These are phyloP conservation scores for Lophochroa leadbeateri DNA, from an alignment of 2,113 vertebrate species.

Conservation along the genomic window DNA sequence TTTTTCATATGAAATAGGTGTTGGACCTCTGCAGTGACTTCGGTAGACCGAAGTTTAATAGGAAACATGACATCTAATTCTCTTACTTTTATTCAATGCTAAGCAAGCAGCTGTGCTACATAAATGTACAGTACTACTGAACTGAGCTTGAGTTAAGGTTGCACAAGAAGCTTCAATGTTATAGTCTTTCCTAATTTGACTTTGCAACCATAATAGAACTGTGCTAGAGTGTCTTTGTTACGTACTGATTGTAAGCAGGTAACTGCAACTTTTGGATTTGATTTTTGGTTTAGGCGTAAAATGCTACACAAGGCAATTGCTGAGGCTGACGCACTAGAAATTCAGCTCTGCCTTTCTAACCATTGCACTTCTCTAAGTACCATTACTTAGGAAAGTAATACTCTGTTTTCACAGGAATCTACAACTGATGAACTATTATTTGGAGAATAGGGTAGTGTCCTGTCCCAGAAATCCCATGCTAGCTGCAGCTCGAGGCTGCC, in stretches of 20 bases:
- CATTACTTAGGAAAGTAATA: not conserved
- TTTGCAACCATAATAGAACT: not conserved
- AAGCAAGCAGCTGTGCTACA: not conserved
- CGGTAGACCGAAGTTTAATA: not conserved
- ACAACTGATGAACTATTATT: not conserved
- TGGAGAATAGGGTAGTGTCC: not conserved
- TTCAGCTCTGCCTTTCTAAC: not conserved
- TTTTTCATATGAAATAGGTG: not conserved
- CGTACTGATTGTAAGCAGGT: not conserved
- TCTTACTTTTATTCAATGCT: not conserved
- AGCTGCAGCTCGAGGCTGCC: fast-evolving
- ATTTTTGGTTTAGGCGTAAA: not conserved
- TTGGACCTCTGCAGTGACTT: not conserved
- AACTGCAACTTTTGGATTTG: not conserved
- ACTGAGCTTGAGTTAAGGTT: not conserved
- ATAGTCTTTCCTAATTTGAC: not conserved
- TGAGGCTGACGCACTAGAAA: not conserved
- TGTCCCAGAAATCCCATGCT: not conserved
- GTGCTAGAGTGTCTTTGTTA: not conserved
- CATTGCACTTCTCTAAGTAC: not conserved
- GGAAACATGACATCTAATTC: not conserved
- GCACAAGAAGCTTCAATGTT: not conserved
- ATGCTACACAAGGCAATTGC: not conserved
- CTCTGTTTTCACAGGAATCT: not conserved
- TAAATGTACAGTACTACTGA: not conserved